Base-by-base conservation (phyloP, 2,797 vertebrate species). In the Enteromius argenteus region DNA sequence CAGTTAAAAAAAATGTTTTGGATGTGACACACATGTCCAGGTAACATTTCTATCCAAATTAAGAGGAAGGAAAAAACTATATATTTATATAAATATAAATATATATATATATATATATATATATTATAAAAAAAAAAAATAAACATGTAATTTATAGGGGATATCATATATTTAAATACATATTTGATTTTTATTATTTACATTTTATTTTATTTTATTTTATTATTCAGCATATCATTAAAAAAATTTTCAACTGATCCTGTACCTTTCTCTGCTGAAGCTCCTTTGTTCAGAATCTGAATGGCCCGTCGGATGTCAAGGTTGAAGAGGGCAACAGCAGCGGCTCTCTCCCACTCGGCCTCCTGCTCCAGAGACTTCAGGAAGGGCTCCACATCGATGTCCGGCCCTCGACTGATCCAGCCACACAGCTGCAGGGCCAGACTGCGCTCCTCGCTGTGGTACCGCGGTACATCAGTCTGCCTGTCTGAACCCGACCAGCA, bases 201-300 rank as follows among this genome's bases (percentile, higher is more conserved):
- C 7, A 27, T 32, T 32, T 32, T 32, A 32, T 32, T 32, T n/a
- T n/a, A n/a, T 32, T 32, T 32, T 32, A 32, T 32, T 32, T 32
- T 32, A 32, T 32, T 32, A 32, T 32, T 32, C 32, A 27, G 27
- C 27, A 27, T 27, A 32, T 46, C 32, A 32, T 32, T 32, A 32
- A 32, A 27, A 27, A 27, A 27, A 27, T 27, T 27, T 27, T 27
- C 27, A 27, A 27, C 27, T 27, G 27, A 27, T 27, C 19, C 23
- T 87, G 87, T 87, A 99, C 98, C 98, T 94, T 96, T 98, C 86
- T 95, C 97, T 0, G 96, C 94, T 35, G 95, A 96, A 72, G 98
- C 98, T 46, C 98, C 98, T 93, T 96, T 98, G 90, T 99, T 97
- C 84, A 99, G 94, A 91, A 99, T 99, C 93, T 99, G 97, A 91